phyloP scores from a whole-genome alignment of 2,888 invertebrate species.

The Thysanoteuthis rhombus region DNA sequence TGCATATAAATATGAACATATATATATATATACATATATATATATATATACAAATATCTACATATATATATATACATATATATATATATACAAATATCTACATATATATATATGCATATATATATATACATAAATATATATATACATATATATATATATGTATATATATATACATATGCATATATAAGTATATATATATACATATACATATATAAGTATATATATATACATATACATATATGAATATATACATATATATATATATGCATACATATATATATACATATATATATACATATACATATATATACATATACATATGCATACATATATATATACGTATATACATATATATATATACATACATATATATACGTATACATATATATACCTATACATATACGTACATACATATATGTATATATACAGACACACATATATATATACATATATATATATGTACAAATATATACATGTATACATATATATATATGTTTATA shows the following conservation, averaged over 20 bases:
- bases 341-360: not conserved
- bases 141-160: not conserved
- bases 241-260: not conserved
- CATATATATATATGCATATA: not conserved
- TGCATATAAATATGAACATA: no score
- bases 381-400: not conserved
- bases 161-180: not conserved
- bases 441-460: not conserved
- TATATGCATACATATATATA: not conserved
- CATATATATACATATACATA: not conserved
- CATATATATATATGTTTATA: not conserved
- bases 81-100: not conserved
- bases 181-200: not conserved
- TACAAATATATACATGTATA: not conserved
- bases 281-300: not conserved
- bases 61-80: not conserved
- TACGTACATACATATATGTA: not conserved
- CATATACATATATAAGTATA: not conserved
- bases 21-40: not conserved
- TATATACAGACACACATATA: not conserved
- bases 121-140: not conserved
- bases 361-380: not conserved
- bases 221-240: constrained; percentile 1
- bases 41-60: not conserved
- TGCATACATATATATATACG: not conserved